These are phyloP conservation scores for Neofelis nebulosa DNA, from an alignment of 2,113 vertebrate species.

Conservation along the genomic window DNA sequence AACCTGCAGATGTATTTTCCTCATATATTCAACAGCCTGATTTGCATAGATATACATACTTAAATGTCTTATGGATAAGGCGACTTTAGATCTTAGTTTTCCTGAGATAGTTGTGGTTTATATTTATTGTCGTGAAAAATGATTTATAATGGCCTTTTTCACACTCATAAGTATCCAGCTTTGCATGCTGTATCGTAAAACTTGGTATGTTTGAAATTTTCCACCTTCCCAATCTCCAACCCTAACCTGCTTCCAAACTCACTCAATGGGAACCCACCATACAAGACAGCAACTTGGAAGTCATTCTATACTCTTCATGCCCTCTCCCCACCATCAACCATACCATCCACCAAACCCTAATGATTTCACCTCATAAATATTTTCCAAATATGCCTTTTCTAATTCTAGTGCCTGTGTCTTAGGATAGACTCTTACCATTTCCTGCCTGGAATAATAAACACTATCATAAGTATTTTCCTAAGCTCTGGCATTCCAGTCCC, in stretches of 20 bases:
- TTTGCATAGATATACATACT: background rate
- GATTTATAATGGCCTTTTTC: background rate
- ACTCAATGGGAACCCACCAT: background rate
- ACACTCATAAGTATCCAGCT: background rate
- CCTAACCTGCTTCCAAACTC: background rate
- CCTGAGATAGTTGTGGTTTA: background rate
- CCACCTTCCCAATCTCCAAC: background rate
- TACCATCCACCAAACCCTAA: background rate
- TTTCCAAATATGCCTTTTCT: background rate
- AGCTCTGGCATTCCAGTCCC: background rate
- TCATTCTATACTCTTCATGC: background rate
- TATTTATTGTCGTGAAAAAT: background rate
- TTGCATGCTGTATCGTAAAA: background rate
- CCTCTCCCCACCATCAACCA: accelerated
- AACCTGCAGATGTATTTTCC: background rate
- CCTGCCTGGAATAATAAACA: background rate
- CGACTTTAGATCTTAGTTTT: background rate
- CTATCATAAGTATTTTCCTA: background rate
- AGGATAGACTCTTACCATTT: background rate
- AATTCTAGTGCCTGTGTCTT: background rate
- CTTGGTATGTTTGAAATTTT: background rate
- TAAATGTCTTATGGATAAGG: background rate
- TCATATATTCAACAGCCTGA: background rate
- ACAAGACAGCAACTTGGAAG: background rate
- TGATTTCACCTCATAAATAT: background rate